Evolutionary conservation across 1,140 invertebrate genomes (phyloP).

Genomic region (Notospermus geniculatus): DNA sequence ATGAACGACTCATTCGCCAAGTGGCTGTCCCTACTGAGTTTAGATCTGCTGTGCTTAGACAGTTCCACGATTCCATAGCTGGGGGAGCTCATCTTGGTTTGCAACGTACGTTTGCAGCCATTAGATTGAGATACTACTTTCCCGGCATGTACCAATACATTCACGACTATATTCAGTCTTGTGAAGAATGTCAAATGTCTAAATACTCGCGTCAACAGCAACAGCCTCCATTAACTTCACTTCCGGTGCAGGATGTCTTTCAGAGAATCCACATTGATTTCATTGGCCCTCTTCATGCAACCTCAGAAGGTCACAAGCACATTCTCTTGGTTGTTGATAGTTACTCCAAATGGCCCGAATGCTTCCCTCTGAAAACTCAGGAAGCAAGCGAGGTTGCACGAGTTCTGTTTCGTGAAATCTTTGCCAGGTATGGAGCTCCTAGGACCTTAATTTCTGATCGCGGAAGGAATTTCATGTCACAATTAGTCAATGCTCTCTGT

Average conservation of each 20-base stretch:
- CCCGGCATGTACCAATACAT: constrained; percentile 10
- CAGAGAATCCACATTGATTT: constrained; percentile 13
- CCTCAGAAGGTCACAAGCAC: constrained; percentile 15
- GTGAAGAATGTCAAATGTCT: constrained; percentile 26
- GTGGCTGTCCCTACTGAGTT: neutral
- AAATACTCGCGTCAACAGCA: constrained; percentile 18
- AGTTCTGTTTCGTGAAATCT: constrained; percentile 25
- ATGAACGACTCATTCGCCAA: neutral
- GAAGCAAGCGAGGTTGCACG: constrained; percentile 19
- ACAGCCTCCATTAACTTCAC: constrained; percentile 19
- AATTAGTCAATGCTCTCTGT: constrained; percentile 28
- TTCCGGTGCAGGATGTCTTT: constrained; percentile 19
- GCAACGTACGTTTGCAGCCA: constrained; percentile 6
- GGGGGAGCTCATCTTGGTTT: constrained; percentile 7
- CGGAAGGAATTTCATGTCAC: constrained; percentile 27
- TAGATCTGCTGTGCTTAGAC: neutral
- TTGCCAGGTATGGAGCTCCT: constrained; percentile 22
- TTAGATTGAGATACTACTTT: constrained; percentile 11
- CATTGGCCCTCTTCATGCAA: constrained; percentile 8
- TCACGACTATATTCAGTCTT: constrained; percentile 24
- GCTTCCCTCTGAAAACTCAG: constrained; percentile 23
- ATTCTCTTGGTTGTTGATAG: constrained; percentile 21
- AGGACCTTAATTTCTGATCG: constrained; percentile 20
- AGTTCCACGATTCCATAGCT: neutral
- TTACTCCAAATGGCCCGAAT: constrained; percentile 20